Conservation (phyloP, 2,797 vertebrate genomes). For the Pelobates cultripes region DNA sequence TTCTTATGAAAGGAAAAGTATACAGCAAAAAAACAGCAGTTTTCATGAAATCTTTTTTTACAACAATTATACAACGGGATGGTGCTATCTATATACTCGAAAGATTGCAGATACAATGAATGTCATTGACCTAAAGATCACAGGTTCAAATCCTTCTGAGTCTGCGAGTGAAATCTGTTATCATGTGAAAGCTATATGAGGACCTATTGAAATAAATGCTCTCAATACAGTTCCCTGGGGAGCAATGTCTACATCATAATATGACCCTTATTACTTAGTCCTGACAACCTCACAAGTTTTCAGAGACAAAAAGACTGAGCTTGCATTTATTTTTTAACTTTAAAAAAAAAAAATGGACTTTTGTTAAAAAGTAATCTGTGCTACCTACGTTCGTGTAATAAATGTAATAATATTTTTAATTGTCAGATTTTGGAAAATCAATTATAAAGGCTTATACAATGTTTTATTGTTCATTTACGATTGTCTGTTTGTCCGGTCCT, state of each 20-base stretch:
- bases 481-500: too few relatives aligned
- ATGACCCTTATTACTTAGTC: conserved; percentile 34
- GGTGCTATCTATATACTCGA: conserved; percentile 1
- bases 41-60: conserved; percentile 8
- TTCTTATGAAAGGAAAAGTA: background rate
- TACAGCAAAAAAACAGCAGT: background rate
- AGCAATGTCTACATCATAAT: conserved; percentile 31
- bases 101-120: conserved; percentile 38
- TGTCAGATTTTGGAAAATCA: too few relatives aligned
- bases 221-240: conserved; percentile 22
- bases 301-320: conserved; percentile 33
- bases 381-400: too few relatives aligned
- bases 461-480: too few relatives aligned
- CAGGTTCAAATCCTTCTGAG: conserved; percentile 25
- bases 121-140: conserved; percentile 30
- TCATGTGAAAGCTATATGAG: conserved; percentile 25
- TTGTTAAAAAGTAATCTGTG: too few relatives aligned
- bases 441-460: too few relatives aligned
- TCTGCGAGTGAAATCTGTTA: conserved; percentile 31
- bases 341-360: background rate
- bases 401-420: too few relatives aligned
- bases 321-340: conserved; percentile 19
- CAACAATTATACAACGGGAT: background rate
- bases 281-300: conserved; percentile 29
- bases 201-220: conserved; percentile 38